Conservation (phyloP, 2,888 invertebrate species). For the Drosophila leonis region DNA sequence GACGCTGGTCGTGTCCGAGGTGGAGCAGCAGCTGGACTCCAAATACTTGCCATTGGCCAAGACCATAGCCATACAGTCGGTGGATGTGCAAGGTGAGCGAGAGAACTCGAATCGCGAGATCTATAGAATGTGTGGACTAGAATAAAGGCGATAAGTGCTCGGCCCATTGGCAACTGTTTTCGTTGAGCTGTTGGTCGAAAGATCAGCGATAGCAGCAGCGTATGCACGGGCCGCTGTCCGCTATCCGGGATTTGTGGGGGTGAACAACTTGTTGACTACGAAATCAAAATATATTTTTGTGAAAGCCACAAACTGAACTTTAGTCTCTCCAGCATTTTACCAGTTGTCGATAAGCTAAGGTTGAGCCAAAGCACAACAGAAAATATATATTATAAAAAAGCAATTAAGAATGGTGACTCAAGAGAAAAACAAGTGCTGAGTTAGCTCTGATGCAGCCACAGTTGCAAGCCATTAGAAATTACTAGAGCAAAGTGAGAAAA, state of each 20-base stretch:
- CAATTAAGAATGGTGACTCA: constrained; percentile 21
- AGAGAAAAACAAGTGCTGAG: constrained; percentile 6
- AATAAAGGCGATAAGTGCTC: constrained; percentile 55
- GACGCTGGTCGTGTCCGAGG: constrained; percentile 92
- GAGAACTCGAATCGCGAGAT: constrained; percentile 5
- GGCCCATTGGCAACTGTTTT: constrained; percentile 51
- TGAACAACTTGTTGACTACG: constrained; percentile 64
- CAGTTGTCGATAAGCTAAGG: constrained; percentile 33
- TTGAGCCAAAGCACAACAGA: constrained; percentile 9
- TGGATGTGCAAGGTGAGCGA: constrained; percentile 88
- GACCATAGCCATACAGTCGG: constrained; percentile 92
- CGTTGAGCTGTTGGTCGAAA: constrained; percentile 16
- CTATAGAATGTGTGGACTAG: constrained; percentile 40
- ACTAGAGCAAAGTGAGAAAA: neutral
- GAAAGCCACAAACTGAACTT: constrained; percentile 55
- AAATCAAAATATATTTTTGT: constrained; percentile 40
- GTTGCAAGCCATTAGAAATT: neutral
- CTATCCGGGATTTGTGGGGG: constrained; percentile 44
- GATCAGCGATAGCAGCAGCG: constrained; percentile 49
- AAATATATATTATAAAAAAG: neutral
- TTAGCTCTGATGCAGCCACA: neutral
- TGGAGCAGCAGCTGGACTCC: constrained; percentile 89
- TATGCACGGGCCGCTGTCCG: constrained; percentile 17
- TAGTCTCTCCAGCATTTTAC: constrained; percentile 28
- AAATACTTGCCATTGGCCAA: constrained; percentile 92